Percentiles rank a stretch among this genome's conserved stretches.
phyloP scores from a whole-genome alignment of 1,140 invertebrate genomes.

The Centruroides vittatus region DNA sequence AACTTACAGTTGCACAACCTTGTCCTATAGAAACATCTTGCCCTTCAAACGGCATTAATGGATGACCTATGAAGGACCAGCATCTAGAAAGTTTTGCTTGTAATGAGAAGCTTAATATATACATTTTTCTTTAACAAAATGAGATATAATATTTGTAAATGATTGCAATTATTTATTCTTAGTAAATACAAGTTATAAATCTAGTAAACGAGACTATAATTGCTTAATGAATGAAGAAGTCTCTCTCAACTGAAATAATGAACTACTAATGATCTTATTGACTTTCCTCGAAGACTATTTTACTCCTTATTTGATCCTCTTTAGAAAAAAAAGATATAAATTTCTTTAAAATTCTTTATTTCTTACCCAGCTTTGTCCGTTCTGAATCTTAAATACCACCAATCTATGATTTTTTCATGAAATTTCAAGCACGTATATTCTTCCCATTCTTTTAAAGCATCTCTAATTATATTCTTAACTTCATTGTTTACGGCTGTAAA shows the following conservation, averaged over 20 bases:
- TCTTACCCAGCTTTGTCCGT: conserved; percentile 12
- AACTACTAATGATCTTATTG: no score
- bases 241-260: no score
- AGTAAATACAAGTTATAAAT: no score
- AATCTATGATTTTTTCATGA: conserved; percentile 6
- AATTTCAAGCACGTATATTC: conserved; percentile 20
- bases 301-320: no score
- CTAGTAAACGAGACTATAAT: no score
- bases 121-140: neutral
- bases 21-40: conserved; percentile 19
- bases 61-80: conserved; percentile 16
- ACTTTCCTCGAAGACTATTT: no score
- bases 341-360: no score
- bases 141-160: no score
- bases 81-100: no score
- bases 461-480: conserved; percentile 7
- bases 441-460: conserved; percentile 20
- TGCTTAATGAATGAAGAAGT: no score
- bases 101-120: neutral
- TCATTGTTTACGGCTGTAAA: conserved; percentile 9
- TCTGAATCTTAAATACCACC: conserved; percentile 13
- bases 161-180: no score
- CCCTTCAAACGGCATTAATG: neutral
- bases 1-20: conserved; percentile 13
- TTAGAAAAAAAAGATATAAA: no score